Base-by-base conservation (phyloP, 2,888 invertebrate genomes). In the Xiphydria camelus region DNA sequence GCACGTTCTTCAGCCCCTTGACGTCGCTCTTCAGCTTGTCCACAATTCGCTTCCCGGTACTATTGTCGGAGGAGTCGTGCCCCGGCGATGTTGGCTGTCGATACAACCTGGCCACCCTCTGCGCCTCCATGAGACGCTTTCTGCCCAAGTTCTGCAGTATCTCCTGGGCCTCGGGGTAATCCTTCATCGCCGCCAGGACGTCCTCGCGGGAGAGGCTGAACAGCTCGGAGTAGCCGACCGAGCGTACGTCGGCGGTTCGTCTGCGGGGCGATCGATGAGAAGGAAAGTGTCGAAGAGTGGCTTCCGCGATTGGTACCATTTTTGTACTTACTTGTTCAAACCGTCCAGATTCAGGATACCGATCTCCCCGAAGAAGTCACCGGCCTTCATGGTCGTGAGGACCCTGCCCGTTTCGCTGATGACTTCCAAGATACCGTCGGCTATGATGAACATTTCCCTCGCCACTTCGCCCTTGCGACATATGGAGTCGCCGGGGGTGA, bases 381-480 rank as follows among this genome's bases (percentile, higher is more conserved):
- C 96, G 1, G 96, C 94, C 69, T 92, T 93, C 95, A 97, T 95
- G 18, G 93, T 92, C 0, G 95, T 95, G 26, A 96, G 79, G 2
- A 97, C 93, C 62, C 90, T 85, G 0, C 95, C 95, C 6, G 89
- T 88, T 70, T 96, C 96, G 66, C 95, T 96, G 73, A 95, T 87
- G 9, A 96, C 95, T 78, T 96, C 95, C 43, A 96, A 80, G 62
- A 96, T 94, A 5, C 96, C 97, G 74, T 96, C 96, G 3, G 96
- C 96, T 70, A 97, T 96, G 63, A 97, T 97, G 72, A 96, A 97
- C 96, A 97, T 97, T 78, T 97, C 96, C 53, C 96, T 80, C 1
- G 96, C 96, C 14, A 94, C 91, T 78, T 94, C 89, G 64, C 93
- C 96, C 78, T 95, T 93, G 25, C 96, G 84, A 72, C 96, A 96